Base-by-base conservation (phyloP, 35 echinoderm and acorn worm genomes). In the Holothuria glaberrima region DNA sequence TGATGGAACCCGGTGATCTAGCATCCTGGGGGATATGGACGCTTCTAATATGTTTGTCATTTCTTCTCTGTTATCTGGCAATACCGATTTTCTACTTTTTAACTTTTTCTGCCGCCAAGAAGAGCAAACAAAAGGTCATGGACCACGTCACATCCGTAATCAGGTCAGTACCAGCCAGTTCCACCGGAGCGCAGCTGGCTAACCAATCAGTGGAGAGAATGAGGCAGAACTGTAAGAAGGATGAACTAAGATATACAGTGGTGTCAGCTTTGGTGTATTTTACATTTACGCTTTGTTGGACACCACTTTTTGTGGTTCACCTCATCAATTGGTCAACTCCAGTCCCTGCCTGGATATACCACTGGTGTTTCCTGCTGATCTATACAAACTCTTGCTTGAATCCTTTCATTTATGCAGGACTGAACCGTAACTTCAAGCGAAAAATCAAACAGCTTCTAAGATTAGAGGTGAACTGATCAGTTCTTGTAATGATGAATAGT, bases 361-460 rank as follows among this genome's bases (percentile, higher is more conserved):
- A 87, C 45, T 82, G 59, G 19, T 81, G 86, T 17, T 66, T 89
- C 54, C 20, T 95, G 41, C 77, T 95, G 12, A 59, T 95, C 19
- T 95, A 86, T 56, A 89, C 87, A 6, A 95, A 95, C 46, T 95
- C 94, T n/a, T 85, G 90, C 5, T 41, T 95, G 0, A 95, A 95
- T 63, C 94, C 94, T 9, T 95, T 81, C 82, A 78, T 95, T 5
- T 92, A 95, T 80, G 94, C 90, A 0, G 88, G 94, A 56, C 61
- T 92, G 17, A 95, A 95, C 60, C 89, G 61, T 29, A 79, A 86
- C 74, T 94, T 90, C 35, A 48, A 71, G 33, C 18, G 35, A 17
- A 64, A 68, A 33, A 86, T 86, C 35, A 86, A 86, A 68, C 83
- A 86, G 58, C 63, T 66, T 30, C 60, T 86, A 4, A 67, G 59